Conservation (phyloP, 1,140 invertebrate species). For the Aradophagus sp. region DNA sequence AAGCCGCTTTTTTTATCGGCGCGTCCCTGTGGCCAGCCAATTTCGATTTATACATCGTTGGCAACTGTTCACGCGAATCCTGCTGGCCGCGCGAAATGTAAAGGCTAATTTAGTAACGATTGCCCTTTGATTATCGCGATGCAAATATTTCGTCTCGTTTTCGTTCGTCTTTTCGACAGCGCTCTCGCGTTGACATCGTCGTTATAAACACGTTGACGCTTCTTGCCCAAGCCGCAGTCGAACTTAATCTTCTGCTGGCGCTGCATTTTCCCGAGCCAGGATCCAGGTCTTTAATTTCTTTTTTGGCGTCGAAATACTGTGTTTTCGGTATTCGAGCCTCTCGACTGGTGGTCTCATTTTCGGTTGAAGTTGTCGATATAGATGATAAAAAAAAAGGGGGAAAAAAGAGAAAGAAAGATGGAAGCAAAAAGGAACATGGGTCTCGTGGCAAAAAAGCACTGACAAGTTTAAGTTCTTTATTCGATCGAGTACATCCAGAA, state of each 20-base stretch:
- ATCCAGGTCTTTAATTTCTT: conserved; percentile 25
- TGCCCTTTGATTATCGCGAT: conserved; percentile 33
- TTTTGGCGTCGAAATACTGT: conserved; percentile 18
- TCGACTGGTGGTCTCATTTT: conserved; percentile 31
- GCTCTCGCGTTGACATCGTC: conserved; percentile 3
- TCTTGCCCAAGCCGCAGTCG: conserved; percentile 14
- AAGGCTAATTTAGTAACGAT: conserved; percentile 42
- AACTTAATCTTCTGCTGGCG: conserved; percentile 32
- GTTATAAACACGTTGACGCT: conserved; percentile 10
- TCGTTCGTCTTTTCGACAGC: not conserved
- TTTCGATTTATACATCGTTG: conserved; percentile 34
- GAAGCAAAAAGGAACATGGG: no score
- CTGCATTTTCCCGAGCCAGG: conserved; percentile 18
- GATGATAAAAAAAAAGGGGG: conserved; percentile 13
- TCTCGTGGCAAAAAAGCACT: conserved; percentile 16
- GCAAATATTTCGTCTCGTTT: conserved; percentile 25
- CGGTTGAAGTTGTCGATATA: conserved; percentile 23
- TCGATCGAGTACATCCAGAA: conserved; percentile 11
- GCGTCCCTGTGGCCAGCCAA: conserved; percentile 11
- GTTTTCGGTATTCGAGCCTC: conserved; percentile 16
- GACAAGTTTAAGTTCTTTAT: conserved; percentile 44
- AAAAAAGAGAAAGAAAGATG: no score
- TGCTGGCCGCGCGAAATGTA: conserved; percentile 30
- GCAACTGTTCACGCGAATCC: conserved; percentile 19
- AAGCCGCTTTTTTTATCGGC: conserved; percentile 17